A percentile compares a stretch with the other conserved stretches of the same genome.
phyloP scores from a whole-genome alignment of 2,797 vertebrate species.

The Sorex maritimensis region DNA sequence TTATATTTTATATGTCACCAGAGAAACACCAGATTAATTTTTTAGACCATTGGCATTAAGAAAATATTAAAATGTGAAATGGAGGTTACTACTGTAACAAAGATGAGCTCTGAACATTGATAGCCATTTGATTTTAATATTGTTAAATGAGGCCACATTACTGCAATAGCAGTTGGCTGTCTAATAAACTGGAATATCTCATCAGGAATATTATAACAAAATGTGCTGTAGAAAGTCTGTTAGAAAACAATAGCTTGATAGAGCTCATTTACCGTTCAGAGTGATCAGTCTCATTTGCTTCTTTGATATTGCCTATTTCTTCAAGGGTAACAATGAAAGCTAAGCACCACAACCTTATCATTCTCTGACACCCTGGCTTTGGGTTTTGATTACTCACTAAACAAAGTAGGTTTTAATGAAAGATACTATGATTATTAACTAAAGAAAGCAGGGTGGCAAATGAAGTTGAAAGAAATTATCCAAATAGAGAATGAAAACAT shows the following conservation, averaged over 20 bases:
- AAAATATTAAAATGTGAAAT: slow-evolving; percentile 76
- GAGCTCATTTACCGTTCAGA: slow-evolving; percentile 70
- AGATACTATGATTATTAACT: slow-evolving; percentile 46
- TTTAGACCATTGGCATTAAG: slow-evolving; percentile 50
- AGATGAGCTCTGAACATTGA: slow-evolving; percentile 51
- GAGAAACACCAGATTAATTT: slow-evolving; percentile 39
- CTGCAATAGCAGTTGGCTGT: slow-evolving; percentile 71
- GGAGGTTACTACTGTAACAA: slow-evolving; percentile 77
- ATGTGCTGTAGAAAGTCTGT: slow-evolving; percentile 71
- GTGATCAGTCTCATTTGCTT: slow-evolving; percentile 71
- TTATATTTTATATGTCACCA: slow-evolving; percentile 21
- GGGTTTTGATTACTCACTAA: slow-evolving; percentile 39
- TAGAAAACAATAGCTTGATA: slow-evolving; percentile 73
- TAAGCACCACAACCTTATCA: slow-evolving; percentile 23
- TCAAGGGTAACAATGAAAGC: slow-evolving; percentile 46
- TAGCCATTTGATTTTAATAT: slow-evolving; percentile 77
- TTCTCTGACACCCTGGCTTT: slow-evolving; percentile 55
- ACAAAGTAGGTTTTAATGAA: slow-evolving; percentile 55
- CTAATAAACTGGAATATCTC: slow-evolving; percentile 82
- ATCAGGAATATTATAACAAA: slow-evolving; percentile 80
- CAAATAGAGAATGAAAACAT: slow-evolving; percentile 66
- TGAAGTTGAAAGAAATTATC: slow-evolving; percentile 51
- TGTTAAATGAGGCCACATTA: slow-evolving; percentile 77
- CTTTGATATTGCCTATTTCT: slow-evolving; percentile 38
- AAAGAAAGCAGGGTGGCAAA: slow-evolving; percentile 63